Percentiles rank a stretch among this genome's conserved stretches.
phyloP scores from a whole-genome alignment of 2,888 invertebrate species.

The Sinohyriopsis cumingii region DNA sequence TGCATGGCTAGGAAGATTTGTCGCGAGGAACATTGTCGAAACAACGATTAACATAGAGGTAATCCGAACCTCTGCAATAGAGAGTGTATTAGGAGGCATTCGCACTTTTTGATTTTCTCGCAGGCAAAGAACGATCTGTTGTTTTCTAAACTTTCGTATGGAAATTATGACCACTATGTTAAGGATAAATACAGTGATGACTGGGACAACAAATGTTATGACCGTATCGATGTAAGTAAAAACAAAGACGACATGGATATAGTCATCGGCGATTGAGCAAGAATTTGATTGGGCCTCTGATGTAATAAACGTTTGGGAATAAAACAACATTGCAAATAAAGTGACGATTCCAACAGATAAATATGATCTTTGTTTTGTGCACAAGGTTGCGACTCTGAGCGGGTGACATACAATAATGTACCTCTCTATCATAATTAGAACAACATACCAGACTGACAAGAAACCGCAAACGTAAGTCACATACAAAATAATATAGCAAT shows the following conservation, averaged over 20 bases:
- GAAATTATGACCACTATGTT: constrained; percentile 46
- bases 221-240: constrained; percentile 55
- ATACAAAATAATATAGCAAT: constrained; percentile 49
- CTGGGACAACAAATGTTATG: constrained; percentile 54
- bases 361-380: constrained; percentile 47
- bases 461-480: constrained; percentile 80
- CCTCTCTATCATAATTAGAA: constrained; percentile 88
- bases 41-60: constrained; percentile 61
- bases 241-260: constrained; percentile 34
- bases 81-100: constrained; percentile 22
- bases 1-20: constrained; percentile 63
- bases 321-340: constrained; percentile 45
- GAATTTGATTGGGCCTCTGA: constrained; percentile 25
- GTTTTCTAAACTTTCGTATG: constrained; percentile 34
- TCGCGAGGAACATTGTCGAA: constrained; percentile 61
- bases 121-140: constrained; percentile 20
- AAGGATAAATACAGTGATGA: constrained; percentile 46
- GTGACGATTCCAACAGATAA: constrained; percentile 34
- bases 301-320: constrained; percentile 56
- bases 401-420: constrained; percentile 88
- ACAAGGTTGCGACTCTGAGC: constrained; percentile 72
- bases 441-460: constrained; percentile 88
- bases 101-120: constrained; percentile 24
- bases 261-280: constrained; percentile 30
- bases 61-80: constrained; percentile 51